Conservation (phyloP, 2,113 vertebrate genomes). For the Genyomyrus donnyi region DNA sequence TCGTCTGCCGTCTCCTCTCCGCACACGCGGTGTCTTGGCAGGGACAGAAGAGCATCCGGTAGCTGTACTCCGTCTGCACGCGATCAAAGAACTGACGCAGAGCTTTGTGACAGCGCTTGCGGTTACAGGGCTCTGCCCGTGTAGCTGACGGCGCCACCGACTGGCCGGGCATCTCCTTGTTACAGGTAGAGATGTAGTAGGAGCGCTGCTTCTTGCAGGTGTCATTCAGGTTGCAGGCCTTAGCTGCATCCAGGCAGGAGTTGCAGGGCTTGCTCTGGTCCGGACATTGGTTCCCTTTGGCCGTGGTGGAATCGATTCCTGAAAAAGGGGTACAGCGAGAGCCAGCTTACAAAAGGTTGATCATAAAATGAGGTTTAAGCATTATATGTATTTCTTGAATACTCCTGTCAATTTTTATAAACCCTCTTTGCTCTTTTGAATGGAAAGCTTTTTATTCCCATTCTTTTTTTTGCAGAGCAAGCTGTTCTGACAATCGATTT, state of each 20-base stretch:
- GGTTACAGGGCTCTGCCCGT: conserved; percentile 68
- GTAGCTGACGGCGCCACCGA: conserved; percentile 37
- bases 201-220: conserved; percentile 84
- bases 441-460: background rate
- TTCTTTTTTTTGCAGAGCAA: background rate
- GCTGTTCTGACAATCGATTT: background rate
- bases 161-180: conserved; percentile 55
- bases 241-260: conserved; percentile 82
- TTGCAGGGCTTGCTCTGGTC: conserved; percentile 86
- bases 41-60: conserved; percentile 90
- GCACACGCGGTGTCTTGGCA: conserved; percentile 83
- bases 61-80: conserved; percentile 78
- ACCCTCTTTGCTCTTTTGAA: background rate
- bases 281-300: conserved; percentile 77
- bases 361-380: conserved; percentile 3
- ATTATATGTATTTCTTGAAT: background rate
- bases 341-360: background rate
- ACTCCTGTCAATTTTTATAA: background rate
- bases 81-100: conserved; percentile 92
- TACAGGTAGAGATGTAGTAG: conserved; percentile 82
- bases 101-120: conserved; percentile 84
- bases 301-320: conserved; percentile 67
- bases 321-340: conserved; percentile 10
- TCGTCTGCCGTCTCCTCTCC: conserved; percentile 84
- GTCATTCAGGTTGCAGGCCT: conserved; percentile 92